Evolutionary conservation across 2,888 invertebrate species (phyloP), one percentile per base, ranked within the genome.

Genomic region (Yponomeuta malinellus): DNA sequence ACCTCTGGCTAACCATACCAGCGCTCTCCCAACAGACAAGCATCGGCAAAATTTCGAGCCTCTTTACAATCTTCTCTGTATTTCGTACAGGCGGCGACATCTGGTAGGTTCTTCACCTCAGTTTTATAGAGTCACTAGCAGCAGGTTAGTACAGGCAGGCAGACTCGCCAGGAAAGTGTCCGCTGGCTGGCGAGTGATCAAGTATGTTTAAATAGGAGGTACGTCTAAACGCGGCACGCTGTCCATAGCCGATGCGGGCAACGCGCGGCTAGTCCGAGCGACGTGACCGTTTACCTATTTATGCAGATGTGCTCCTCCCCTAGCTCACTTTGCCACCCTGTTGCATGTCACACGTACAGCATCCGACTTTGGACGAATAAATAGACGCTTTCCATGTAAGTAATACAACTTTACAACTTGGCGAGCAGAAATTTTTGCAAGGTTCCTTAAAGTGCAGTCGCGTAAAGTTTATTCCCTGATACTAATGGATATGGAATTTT

Each of bases 281-380:
- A 89, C 90, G 89, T 90, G 90, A 88, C 89, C 85, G 85, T 73
- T 88, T 86, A 83, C 86, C 81, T 87, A 87, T 88, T 89, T 89
- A 90, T 90, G 90, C 90, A 89, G 86, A 90, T 90, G 84, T 82
- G 76, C 15, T 48, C 10, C 70, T 31, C 31, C 64, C 31, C 12
- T 3, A 15, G 37, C 5, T 37, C 68, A 10, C 37, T 43, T 68
- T 68, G 23, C 43, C 43, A 48, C 70, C 71, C 70, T 68, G 37
- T 63, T 64, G 48, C 65, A 48, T 63, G 31, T 59, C 69, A 48
- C 69, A 48, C 52, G 52, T 59, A 59, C 52, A 59, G 52, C 52
- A 59, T 59, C 52, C 52, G 52, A 12, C 52, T 59, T 59, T 5
- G 52, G 52, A 15, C 52, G 52, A 59, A 59, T 59, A 59, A 59